Evolutionary conservation across 2,888 invertebrate species (phyloP), one percentile per base, ranked within the genome.

Genomic region (Metellina segmentata): DNA sequence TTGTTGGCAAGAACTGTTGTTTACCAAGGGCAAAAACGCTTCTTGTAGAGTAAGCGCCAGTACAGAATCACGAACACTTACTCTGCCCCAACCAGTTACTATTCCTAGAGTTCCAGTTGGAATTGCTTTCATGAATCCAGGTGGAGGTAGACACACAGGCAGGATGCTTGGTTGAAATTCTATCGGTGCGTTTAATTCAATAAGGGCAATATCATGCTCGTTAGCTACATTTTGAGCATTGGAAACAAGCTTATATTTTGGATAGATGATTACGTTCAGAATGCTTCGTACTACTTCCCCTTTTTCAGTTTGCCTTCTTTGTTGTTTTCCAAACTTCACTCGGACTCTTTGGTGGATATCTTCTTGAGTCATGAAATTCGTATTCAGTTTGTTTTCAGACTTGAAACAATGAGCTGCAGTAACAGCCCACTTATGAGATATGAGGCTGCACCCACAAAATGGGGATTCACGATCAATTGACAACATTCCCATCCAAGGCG

Each of bases 371-470:
- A 91, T 83, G 7, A 88, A 74, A 16, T 16, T 19, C 6, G 72
- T 53, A 52, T 69, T 52, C 49, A 61, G 71, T 16, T 90, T 75
- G 70, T 75, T 79, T 13, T 20, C 51, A 19, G 52, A n/a, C 53
- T 77, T 85, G 85, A 94, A 90, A 74, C 94, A 94, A 82, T 94
- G 94, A 13, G 94, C 93, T 7, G 94, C 94, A 19, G 94, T 94
- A 6, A 94, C 85, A 2, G 93, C 87, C 94, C 94, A 94, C n/a
- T 85, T 75, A 9, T 86, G 77, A 51, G 92, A 89, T 19, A 94
- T 85, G 9, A 94, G 82, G 20, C 91, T 86, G 19, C 94, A 94
- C 7, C 93, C 94, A 90, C 94, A 94, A 70, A 94, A 85, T 7
- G 92, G 89, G 19, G 93, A 81, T 7, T 89, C 89, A 34, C 89